Conservation (phyloP, 2,888 invertebrate species). For the Drosophila yooni region DNA sequence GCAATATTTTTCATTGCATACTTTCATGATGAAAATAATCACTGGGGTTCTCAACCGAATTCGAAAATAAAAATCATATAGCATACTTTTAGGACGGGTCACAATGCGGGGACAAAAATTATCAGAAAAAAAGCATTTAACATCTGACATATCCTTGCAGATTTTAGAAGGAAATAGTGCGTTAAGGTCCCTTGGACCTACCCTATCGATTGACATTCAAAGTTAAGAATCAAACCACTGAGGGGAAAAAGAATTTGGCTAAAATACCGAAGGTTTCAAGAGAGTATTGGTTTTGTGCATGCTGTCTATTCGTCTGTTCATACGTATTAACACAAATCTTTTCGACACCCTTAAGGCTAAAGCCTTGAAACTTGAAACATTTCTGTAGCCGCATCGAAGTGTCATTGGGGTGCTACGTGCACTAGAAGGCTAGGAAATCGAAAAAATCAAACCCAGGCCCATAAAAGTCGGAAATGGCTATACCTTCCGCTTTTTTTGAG, state of each 20-base stretch:
- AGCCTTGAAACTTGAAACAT: neutral
- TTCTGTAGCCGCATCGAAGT: neutral
- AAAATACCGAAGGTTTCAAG: neutral
- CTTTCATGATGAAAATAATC: neutral
- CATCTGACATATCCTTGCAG: neutral
- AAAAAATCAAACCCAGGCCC: neutral
- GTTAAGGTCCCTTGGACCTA: neutral
- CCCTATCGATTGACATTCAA: neutral
- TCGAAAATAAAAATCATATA: neutral
- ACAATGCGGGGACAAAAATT: neutral
- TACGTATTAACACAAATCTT: neutral
- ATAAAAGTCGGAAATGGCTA: neutral
- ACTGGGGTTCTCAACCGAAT: neutral
- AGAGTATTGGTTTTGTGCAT: too few species aligned
- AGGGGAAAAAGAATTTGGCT: neutral
- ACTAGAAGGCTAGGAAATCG: neutral
- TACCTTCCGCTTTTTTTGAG: too few species aligned
- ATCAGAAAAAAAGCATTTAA: too few species aligned
- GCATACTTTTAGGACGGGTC: neutral
- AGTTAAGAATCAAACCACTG: neutral
- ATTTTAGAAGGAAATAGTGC: neutral
- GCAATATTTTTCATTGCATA: neutral
- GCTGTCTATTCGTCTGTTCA: too few species aligned
- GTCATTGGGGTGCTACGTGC: neutral
- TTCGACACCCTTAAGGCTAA: neutral